Percentiles rank a stretch among this genome's conserved stretches.
Conservation (phyloP, 2,113 vertebrate species). For the Microcebus tavaratra region DNA sequence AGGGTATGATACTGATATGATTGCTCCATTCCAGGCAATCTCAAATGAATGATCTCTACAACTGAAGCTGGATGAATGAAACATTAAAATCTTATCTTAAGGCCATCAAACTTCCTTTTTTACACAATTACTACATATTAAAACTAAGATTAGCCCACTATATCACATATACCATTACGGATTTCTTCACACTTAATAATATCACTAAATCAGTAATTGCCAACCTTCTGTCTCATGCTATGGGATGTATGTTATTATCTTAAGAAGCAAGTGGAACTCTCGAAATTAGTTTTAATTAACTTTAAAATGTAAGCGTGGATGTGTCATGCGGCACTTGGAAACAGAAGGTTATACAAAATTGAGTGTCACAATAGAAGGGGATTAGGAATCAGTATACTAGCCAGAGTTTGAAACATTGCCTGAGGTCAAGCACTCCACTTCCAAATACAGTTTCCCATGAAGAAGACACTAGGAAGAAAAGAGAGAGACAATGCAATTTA, state of each 20-base stretch:
- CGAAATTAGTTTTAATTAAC: constrained; percentile 57
- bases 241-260: constrained; percentile 13
- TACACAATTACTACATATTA: constrained; percentile 2
- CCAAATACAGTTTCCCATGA: constrained; percentile 46
- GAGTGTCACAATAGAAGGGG: neutral
- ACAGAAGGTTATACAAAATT: neutral
- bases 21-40: neutral
- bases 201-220: neutral
- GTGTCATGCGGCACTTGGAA: neutral
- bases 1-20: neutral
- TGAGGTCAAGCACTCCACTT: neutral
- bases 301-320: constrained; percentile 21
- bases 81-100: neutral
- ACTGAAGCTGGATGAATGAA: neutral
- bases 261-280: constrained; percentile 25
- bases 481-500: neutral
- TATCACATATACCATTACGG: neutral
- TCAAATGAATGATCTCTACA: neutral
- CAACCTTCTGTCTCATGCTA: constrained; percentile 27
- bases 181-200: constrained; percentile 29
- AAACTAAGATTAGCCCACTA: constrained; percentile 28
- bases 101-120: constrained; percentile 16
- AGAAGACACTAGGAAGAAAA: neutral
- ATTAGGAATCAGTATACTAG: neutral
- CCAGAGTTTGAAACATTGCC: constrained; percentile 11